Conservation (phyloP, 2,797 vertebrate species). For the Taenioides sp. region DNA sequence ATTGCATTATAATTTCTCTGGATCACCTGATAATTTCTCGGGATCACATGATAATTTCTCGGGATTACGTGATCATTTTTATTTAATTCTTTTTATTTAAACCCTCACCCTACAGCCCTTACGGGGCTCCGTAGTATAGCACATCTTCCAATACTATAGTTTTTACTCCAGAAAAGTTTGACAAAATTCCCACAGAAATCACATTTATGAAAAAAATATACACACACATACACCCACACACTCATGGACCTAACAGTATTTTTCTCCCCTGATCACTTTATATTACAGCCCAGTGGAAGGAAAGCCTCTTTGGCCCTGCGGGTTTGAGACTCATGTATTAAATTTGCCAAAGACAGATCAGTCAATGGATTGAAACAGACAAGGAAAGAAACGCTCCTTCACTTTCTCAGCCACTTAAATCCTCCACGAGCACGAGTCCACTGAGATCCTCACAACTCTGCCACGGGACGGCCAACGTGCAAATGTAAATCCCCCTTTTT, state of each 20-base stretch:
- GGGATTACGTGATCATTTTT: too few relatives aligned
- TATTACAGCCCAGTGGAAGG: constrained; percentile 46
- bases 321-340: constrained; percentile 64
- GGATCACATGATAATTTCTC: too few relatives aligned
- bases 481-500: constrained; percentile 60
- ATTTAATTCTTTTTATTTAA: too few relatives aligned
- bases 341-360: constrained; percentile 69
- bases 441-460: constrained; percentile 59
- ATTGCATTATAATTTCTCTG: too few relatives aligned
- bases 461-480: constrained; percentile 52
- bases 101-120: too few relatives aligned
- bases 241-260: constrained; percentile 14
- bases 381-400: constrained; percentile 57
- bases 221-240: constrained; percentile 13
- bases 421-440: constrained; percentile 62
- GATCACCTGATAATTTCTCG: too few relatives aligned
- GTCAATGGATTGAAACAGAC: constrained; percentile 65
- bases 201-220: constrained; percentile 9
- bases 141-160: background rate
- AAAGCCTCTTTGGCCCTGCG: constrained; percentile 35
- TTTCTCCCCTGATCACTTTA: constrained; percentile 42
- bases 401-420: constrained; percentile 72
- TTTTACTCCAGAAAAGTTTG: background rate
- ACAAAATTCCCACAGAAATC: background rate
- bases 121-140: background rate